Evolutionary conservation across 2,797 vertebrate genomes (phyloP).

Genomic region (Crax fasciolata): DNA sequence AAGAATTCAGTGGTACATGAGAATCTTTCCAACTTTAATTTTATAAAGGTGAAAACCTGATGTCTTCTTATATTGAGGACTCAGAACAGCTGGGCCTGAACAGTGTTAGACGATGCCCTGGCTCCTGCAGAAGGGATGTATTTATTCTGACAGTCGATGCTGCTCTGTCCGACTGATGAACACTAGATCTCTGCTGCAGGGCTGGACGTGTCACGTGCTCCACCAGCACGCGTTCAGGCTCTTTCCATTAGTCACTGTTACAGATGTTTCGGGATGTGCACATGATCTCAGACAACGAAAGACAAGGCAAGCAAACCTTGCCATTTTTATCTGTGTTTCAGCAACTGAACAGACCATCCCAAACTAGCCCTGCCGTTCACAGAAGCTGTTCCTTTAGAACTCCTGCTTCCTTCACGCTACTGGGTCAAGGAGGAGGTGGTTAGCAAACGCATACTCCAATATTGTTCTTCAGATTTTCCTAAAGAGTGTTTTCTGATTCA

Average conservation of each 20-base stretch:
- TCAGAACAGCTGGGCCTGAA: background rate
- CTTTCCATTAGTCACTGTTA: constrained; percentile 21
- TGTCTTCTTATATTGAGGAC: background rate
- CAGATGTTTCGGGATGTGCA: background rate
- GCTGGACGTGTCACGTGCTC: background rate
- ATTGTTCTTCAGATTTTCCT: constrained; percentile 9
- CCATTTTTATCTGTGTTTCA: constrained; percentile 6
- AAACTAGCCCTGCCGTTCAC: constrained; percentile 15
- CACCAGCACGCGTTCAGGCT: background rate
- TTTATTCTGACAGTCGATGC: background rate
- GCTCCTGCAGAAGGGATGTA: background rate
- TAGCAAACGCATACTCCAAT: constrained; percentile 3
- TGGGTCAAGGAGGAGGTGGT: constrained; percentile 6
- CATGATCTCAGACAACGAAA: constrained; percentile 32
- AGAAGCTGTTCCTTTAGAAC: constrained; percentile 36
- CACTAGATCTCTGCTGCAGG: background rate
- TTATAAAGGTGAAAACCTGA: background rate
- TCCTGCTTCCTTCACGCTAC: constrained; percentile 42
- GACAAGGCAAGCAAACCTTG: constrained; percentile 7
- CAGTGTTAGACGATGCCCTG: background rate
- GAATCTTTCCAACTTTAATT: background rate
- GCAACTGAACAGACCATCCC: background rate
- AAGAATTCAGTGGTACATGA: background rate
- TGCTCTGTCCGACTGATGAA: background rate
- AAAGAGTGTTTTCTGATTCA: background rate